Conservation (phyloP, 2,113 vertebrate species). For the Diphyllodes magnificus region DNA sequence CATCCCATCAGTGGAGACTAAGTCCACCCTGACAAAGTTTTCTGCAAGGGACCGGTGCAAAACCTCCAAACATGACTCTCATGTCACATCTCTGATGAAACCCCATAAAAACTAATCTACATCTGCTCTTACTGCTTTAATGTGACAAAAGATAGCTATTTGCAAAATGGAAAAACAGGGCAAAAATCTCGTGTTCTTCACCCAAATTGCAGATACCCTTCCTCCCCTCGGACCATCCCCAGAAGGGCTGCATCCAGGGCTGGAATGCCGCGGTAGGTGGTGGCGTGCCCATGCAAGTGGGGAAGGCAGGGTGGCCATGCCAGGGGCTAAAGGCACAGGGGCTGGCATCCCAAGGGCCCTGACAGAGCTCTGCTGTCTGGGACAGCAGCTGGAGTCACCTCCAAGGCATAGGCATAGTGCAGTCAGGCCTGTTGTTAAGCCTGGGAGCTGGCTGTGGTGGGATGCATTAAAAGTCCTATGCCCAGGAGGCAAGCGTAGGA, state of each 20-base stretch:
- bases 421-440: accelerated
- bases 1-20: neutral
- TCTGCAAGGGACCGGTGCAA: neutral
- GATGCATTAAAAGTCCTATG: neutral
- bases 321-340: neutral
- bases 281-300: neutral
- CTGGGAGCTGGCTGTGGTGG: neutral
- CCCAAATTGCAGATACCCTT: neutral
- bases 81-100: neutral
- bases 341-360: accelerated
- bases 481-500: neutral
- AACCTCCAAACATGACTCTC: neutral
- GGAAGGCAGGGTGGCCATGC: neutral
- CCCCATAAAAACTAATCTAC: neutral
- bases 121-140: neutral
- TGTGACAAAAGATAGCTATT: neutral
- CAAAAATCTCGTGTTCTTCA: neutral
- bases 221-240: accelerated
- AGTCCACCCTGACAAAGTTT: neutral
- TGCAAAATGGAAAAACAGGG: neutral
- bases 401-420: neutral
- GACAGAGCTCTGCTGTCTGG: neutral
- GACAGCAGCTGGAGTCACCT: neutral
- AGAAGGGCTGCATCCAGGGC: neutral
- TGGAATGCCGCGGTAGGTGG: accelerated